A percentile compares a stretch with the other conserved stretches of the same genome.
phyloP scores from a whole-genome alignment of 1,140 invertebrate species.

The Heliconius nattereri region DNA sequence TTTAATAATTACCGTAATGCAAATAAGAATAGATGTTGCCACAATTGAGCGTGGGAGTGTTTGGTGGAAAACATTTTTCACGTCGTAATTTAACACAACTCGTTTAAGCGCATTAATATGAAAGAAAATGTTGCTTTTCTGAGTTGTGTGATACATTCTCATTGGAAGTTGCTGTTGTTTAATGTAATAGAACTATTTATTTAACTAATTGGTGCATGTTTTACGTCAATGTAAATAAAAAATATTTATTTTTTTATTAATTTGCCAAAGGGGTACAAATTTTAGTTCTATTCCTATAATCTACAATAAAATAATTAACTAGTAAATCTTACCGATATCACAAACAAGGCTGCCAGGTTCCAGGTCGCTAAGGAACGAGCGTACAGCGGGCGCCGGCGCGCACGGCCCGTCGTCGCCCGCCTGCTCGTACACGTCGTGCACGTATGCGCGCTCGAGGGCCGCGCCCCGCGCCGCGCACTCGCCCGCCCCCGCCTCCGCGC shows the following conservation, averaged over 20 bases:
- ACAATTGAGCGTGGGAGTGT: background rate
- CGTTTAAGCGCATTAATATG: background rate
- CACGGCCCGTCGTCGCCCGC: slow-evolving; percentile 85
- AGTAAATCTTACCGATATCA: slow-evolving; percentile 89
- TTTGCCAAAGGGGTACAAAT: too few species aligned
- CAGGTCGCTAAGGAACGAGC: slow-evolving; percentile 92
- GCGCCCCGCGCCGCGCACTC: slow-evolving; percentile 82
- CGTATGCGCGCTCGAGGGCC: slow-evolving; percentile 95
- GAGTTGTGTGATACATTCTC: background rate
- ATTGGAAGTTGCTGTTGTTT: background rate
- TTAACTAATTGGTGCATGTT: background rate
- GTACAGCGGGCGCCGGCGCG: slow-evolving; percentile 91
- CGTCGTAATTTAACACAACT: background rate
- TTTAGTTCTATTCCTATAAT: too few species aligned
- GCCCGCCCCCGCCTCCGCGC: slow-evolving; percentile 20
- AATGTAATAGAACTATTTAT: background rate
- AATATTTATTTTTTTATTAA: too few species aligned
- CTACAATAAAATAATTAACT: too few species aligned
- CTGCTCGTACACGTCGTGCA: slow-evolving; percentile 96
- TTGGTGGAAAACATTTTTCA: background rate
- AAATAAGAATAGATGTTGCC: slow-evolving; percentile 1
- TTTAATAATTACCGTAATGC: slow-evolving; percentile 6
- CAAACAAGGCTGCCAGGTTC: slow-evolving; percentile 95
- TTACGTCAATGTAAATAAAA: too few species aligned
- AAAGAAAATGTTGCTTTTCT: background rate